Base-by-base conservation (phyloP, 2,113 vertebrate species). In the Sigmodon hispidus region DNA sequence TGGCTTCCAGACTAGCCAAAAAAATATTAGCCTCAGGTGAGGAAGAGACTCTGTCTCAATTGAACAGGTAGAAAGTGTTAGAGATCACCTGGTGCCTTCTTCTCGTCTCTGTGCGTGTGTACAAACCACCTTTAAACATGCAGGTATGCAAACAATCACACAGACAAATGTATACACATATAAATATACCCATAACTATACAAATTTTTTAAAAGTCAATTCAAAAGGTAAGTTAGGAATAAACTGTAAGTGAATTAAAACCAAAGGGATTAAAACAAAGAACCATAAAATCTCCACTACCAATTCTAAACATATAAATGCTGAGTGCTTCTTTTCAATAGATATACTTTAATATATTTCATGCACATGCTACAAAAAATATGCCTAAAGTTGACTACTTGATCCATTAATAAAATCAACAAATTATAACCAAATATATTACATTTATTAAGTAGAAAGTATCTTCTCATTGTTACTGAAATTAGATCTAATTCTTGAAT, bases 381-480 rank as follows among this genome's bases (percentile, higher is more conserved):
- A 50, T 5, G 31, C 61, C 29, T 63, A 84, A 92, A 77, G 50
- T 6, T 48, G 21, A 26, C 5, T n/a, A 94, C 7, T 50, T 10
- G 34, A 77, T 21, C 31, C 83, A 31, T 19, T 70, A 48, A 88
- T 79, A 76, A 89, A 90, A 84, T 55, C 16, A 85, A 59, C 5
- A 36, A 16, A 24, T 50, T 91, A n/a, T 61, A 81, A 75, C n/a
- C 76, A 97, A 85, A 95, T 36, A 4, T 43, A 93, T 12, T 57
- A 50, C 10, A 90, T 84, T 43, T 91, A 81, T 89, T 86, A 94
- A 89, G 55, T 6, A 3, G 21, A 93, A 96, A 92, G 48, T 80
- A 63, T 22, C 17, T 63, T 55, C 34, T 96, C 55, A 94, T 63
- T 89, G 55, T 65, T 79, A 93, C 22, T 83, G 95, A 92, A 96